Evolutionary conservation across 2,113 vertebrate genomes (phyloP).

Genomic region (Hydropotes inermis): DNA sequence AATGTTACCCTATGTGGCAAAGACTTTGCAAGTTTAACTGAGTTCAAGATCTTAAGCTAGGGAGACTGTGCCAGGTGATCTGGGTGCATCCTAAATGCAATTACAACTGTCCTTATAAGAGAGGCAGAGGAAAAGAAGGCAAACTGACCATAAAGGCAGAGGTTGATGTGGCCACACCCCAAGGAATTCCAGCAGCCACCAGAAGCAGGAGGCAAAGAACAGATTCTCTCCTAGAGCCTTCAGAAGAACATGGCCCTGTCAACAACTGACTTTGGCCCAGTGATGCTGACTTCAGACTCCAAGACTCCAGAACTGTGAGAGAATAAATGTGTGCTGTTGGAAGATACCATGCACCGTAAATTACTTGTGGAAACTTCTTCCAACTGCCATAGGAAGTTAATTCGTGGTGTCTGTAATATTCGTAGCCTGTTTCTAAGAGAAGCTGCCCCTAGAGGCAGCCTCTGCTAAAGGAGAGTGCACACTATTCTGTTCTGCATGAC

Average conservation of each 20-base stretch:
- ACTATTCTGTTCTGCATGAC: background rate
- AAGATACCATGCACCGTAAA: background rate
- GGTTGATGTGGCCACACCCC: background rate
- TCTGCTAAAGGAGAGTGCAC: background rate
- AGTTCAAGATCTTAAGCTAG: background rate
- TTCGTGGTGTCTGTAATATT: background rate
- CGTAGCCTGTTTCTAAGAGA: background rate
- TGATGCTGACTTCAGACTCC: background rate
- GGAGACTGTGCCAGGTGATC: background rate
- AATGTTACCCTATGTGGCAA: background rate
- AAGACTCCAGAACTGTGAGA: background rate
- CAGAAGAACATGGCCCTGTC: background rate
- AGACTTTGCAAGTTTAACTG: background rate
- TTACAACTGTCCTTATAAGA: background rate
- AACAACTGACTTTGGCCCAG: background rate
- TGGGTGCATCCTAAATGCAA: background rate
- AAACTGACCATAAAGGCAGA: background rate
- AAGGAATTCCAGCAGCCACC: background rate
- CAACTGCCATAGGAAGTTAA: background rate
- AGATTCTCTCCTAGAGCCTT: background rate
- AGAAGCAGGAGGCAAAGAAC: background rate
- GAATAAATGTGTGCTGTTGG: background rate
- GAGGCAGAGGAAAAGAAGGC: background rate
- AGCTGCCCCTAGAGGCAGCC: background rate
- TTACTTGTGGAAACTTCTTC: background rate